Conservation (phyloP, 1,140 invertebrate genomes). For the Panagrolaimus sp. region DNA sequence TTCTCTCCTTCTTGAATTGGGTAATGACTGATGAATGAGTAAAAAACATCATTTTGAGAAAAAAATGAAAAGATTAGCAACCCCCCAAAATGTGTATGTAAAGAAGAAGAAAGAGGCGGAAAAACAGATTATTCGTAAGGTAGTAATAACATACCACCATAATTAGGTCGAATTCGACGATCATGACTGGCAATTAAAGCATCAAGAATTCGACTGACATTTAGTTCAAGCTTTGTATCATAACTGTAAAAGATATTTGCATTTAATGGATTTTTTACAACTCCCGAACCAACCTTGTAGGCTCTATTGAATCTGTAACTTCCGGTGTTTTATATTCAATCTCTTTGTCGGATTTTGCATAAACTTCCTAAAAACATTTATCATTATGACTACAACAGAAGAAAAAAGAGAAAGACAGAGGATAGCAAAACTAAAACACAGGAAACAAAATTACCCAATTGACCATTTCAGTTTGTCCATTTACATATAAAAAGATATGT, state of each 20-base stretch:
- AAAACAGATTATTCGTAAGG: not conserved
- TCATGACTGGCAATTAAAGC: conserved; percentile 44
- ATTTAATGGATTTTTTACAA: too few species aligned
- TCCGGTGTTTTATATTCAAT: conserved; percentile 16
- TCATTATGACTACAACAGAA: too few species aligned
- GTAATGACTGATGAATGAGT: too few species aligned
- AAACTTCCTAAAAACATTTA: not conserved
- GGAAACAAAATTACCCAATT: too few species aligned
- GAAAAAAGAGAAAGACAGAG: too few species aligned
- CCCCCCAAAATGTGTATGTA: not conserved
- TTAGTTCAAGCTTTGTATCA: conserved; percentile 37
- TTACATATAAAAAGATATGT: too few species aligned
- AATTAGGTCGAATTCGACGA: conserved; percentile 43
- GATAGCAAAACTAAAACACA: too few species aligned
- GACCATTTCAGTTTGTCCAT: too few species aligned
- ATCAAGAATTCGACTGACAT: conserved; percentile 41
- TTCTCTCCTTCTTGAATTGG: too few species aligned
- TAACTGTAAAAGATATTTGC: conserved; percentile 25
- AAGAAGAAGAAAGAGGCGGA: not conserved
- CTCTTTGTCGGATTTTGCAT: conserved; percentile 14
- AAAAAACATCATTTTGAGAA: too few species aligned
- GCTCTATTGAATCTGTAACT: conserved; percentile 8
- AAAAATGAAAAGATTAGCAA: not conserved
- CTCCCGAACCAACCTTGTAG: not conserved
- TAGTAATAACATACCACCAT: conserved; percentile 34